Conservation (phyloP, 2,888 invertebrate genomes). For the Fragum sueziense region DNA sequence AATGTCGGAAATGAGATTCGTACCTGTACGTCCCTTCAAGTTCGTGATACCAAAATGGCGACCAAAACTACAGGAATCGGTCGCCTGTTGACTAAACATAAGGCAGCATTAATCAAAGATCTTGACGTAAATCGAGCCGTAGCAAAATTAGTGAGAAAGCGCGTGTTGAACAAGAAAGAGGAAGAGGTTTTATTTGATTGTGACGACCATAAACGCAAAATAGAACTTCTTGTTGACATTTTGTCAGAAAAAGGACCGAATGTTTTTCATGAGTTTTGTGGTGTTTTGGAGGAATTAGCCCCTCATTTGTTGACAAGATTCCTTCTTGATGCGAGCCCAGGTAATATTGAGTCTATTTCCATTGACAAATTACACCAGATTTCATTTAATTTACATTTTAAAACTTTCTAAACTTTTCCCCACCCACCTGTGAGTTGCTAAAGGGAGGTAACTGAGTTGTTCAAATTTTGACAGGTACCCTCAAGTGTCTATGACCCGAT, state of each 20-base stretch:
- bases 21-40: slow-evolving; percentile 45
- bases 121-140: slow-evolving; percentile 75
- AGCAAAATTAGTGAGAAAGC: slow-evolving; percentile 71
- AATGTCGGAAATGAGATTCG: slow-evolving; percentile 33
- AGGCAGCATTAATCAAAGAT: slow-evolving; percentile 71
- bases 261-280: slow-evolving; percentile 79
- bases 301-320: slow-evolving; percentile 75
- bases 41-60: slow-evolving; percentile 74
- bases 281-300: slow-evolving; percentile 75
- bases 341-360: slow-evolving; percentile 50
- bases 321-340: slow-evolving; percentile 70
- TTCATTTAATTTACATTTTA: neutral
- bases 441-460: slow-evolving; percentile 30
- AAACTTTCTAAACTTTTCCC: slow-evolving; percentile 24
- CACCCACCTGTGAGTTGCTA: neutral
- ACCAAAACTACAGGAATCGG: slow-evolving; percentile 71
- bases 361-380: neutral
- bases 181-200: slow-evolving; percentile 71
- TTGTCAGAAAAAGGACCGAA: slow-evolving; percentile 75
- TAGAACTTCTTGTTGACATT: slow-evolving; percentile 77
- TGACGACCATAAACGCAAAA: slow-evolving; percentile 64
- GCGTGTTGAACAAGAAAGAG: slow-evolving; percentile 73
- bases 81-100: slow-evolving; percentile 74
- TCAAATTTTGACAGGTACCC: slow-evolving; percentile 35
- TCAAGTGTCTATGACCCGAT: no score